phyloP scores from a whole-genome alignment of 2,888 invertebrate species.

The Lycia hirtaria region DNA sequence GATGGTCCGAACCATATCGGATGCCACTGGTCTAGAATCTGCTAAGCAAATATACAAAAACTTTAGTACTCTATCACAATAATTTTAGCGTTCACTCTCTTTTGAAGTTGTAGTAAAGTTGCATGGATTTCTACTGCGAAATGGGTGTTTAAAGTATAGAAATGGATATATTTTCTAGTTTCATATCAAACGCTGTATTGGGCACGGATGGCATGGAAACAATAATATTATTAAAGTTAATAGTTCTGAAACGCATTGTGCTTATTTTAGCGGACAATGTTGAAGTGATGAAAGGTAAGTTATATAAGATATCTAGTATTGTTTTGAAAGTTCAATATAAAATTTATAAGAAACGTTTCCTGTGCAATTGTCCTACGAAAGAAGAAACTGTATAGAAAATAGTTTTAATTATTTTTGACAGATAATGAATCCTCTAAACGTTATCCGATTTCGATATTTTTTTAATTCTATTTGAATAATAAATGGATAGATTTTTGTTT shows the following conservation, averaged over 20 bases:
- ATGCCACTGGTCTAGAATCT: slow-evolving; percentile 55
- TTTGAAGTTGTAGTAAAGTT: not conserved
- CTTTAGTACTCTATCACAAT: slow-evolving; percentile 15
- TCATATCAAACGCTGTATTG: slow-evolving; percentile 51
- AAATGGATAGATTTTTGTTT: no score
- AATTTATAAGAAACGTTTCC: no score
- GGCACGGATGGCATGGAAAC: slow-evolving; percentile 56
- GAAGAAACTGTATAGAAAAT: no score
- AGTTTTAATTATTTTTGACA: no score
- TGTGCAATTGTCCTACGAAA: no score
- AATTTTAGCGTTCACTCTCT: not conserved
- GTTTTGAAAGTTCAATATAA: not conserved
- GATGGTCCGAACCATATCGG: slow-evolving; percentile 71
- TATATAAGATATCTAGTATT: not conserved
- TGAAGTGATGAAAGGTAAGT: slow-evolving; percentile 13
- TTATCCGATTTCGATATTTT: no score
- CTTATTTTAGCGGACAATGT: slow-evolving; percentile 17
- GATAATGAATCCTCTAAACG: no score
- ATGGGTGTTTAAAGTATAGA: not conserved
- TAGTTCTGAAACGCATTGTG: slow-evolving; percentile 12
- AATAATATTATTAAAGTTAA: slow-evolving; percentile 59
- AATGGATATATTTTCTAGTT: slow-evolving; percentile 51
- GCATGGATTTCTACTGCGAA: not conserved
- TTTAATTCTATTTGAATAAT: no score
- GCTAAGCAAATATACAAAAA: slow-evolving; percentile 11